A percentile compares a stretch with the other conserved stretches of the same genome.
These are phyloP conservation scores for Chloroclystis v-ata DNA, from an alignment of 2,888 invertebrate species.

Conservation along the genomic window DNA sequence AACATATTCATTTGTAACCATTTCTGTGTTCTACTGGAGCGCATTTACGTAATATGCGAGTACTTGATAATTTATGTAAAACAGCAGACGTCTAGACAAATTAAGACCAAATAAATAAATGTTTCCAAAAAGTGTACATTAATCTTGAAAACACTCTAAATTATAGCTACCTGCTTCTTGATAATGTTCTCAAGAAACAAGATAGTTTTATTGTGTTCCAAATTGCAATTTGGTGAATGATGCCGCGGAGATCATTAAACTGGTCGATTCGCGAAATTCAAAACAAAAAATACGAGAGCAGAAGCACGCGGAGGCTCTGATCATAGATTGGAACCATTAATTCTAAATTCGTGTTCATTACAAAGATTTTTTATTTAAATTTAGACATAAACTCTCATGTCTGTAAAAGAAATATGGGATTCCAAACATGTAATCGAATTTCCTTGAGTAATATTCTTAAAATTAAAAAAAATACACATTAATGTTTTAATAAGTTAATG, in stretches of 20 bases:
- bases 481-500: too few species aligned
- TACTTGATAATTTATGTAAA: too few species aligned
- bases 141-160: slow-evolving; percentile 1
- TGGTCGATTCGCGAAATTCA: slow-evolving; percentile 11
- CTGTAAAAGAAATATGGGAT: not conserved
- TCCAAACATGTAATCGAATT: too few species aligned
- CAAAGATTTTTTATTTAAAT: slow-evolving; percentile 10
- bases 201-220: slow-evolving; percentile 7
- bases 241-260: slow-evolving; percentile 4
- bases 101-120: too few species aligned
- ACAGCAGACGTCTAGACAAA: too few species aligned
- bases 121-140: too few species aligned
- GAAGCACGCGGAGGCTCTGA: slow-evolving; percentile 10
- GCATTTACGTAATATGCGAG: too few species aligned
- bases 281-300: slow-evolving; percentile 15
- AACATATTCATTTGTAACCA: too few species aligned
- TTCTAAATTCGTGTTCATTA: slow-evolving; percentile 21
- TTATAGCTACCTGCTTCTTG: slow-evolving; percentile 1
- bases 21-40: too few species aligned
- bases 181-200: slow-evolving; percentile 8
- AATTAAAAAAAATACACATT: too few species aligned
- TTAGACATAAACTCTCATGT: not conserved
- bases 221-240: slow-evolving; percentile 10
- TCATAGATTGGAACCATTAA: slow-evolving; percentile 20
- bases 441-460: too few species aligned